These are phyloP conservation scores for Struthio camelus DNA, from an alignment of 2,113 vertebrate species.

Conservation along the genomic window DNA sequence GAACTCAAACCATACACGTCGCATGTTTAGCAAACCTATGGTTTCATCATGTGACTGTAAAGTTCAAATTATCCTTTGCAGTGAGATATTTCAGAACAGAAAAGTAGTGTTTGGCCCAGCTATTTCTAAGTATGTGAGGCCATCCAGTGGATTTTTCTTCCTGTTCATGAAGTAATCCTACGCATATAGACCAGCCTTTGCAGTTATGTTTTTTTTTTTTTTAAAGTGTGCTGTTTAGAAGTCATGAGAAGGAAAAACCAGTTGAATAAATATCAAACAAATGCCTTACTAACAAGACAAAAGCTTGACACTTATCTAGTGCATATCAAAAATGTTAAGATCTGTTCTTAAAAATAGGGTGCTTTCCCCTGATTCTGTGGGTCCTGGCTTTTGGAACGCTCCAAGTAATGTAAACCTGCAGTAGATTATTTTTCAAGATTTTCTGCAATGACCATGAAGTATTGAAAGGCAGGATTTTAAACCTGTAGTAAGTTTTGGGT, in stretches of 20 bases:
- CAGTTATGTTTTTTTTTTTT: constrained; percentile 20
- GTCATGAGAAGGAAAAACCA: constrained; percentile 29
- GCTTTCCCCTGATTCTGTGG: neutral
- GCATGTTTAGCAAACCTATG: constrained; percentile 58
- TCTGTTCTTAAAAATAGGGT: neutral
- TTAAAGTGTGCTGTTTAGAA: neutral
- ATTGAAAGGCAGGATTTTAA: neutral
- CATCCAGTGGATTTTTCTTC: constrained; percentile 54
- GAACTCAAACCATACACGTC: constrained; percentile 64
- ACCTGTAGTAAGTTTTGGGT: neutral
- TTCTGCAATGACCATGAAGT: neutral
- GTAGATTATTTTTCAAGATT: neutral
- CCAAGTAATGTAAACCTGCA: neutral
- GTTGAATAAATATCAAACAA: neutral
- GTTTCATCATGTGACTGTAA: constrained; percentile 67
- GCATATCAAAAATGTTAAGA: neutral
- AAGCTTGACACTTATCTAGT: neutral
- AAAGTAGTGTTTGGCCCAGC: constrained; percentile 32
- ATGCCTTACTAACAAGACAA: neutral
- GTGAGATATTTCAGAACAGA: constrained; percentile 53
- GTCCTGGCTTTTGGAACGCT: neutral
- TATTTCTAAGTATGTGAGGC: constrained; percentile 53
- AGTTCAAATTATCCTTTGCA: constrained; percentile 38
- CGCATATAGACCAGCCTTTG: neutral
- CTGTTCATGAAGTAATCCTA: neutral